A percentile compares a stretch with the other conserved stretches of the same genome.
phyloP scores from a whole-genome alignment of 2,797 vertebrate genomes.

The Sphenopsis melanotis region DNA sequence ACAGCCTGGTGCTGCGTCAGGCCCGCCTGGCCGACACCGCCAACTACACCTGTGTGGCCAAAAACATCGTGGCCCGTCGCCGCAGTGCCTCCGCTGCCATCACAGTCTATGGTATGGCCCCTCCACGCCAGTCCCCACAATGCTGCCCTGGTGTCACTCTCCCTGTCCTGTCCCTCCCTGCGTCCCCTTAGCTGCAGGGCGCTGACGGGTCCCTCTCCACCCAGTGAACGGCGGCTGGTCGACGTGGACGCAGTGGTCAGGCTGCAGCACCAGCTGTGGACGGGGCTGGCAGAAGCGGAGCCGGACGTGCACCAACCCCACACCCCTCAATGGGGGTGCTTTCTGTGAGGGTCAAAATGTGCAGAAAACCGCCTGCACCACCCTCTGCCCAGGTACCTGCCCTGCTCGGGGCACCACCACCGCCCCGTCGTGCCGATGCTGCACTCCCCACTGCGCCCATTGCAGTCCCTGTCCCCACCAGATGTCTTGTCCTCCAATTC shows the following conservation, averaged over 20 bases:
- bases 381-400: constrained; percentile 95
- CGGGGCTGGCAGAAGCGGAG: constrained; percentile 99
- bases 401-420: neutral
- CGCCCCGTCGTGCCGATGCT: neutral
- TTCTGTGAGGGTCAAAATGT: constrained; percentile 98
- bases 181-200: neutral
- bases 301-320: constrained; percentile 97
- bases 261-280: constrained; percentile 96
- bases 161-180: neutral
- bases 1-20: constrained; percentile 94
- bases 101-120: constrained; percentile 87
- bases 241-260: constrained; percentile 97
- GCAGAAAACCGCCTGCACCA: constrained; percentile 98
- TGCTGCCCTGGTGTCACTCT: neutral
- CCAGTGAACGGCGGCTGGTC: constrained; percentile 99
- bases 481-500: neutral
- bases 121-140: fast-evolving
- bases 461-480: neutral
- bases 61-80: constrained; percentile 96
- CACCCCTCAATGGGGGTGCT: constrained; percentile 96
- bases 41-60: constrained; percentile 99
- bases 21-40: constrained; percentile 94
- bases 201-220: constrained; percentile 73
- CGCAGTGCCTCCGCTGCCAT: constrained; percentile 90
- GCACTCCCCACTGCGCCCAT: neutral